Base-by-base conservation (phyloP, 2,797 vertebrate genomes). In the Falco novaeseelandiae region DNA sequence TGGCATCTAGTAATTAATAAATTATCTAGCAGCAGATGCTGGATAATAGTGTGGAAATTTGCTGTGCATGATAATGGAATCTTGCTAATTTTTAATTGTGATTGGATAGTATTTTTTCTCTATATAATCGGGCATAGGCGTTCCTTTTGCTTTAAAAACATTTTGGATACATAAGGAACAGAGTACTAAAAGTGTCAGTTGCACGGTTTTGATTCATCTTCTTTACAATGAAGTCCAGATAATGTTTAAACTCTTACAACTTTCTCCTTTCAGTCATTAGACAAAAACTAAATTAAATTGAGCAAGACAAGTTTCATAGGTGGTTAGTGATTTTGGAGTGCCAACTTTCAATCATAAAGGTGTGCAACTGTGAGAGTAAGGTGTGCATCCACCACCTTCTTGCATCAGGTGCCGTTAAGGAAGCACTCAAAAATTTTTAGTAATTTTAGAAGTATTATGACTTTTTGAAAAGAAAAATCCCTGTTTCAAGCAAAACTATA, bases 381-480 rank as follows among this genome's bases (percentile, higher is more conserved):
- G 29, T 69, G 52, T 83, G 13, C 34, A 52, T 42, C 29, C 9
- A 54, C 22, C 30, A 63, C 30, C 14, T 89, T 95, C 34, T 66
- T 84, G 34, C 26, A 61, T 65, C 36, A 74, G 54, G 10, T 88
- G 8, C 44, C 26, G 30, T 79, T 65, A 78, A 90, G 57, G 36
- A 94, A 80, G 23, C 29, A 49, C n/a, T 86, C 5, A 23, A 44
- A 32, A 25, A 36, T 42, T 71, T 83, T 46, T 27, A 71, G 38
- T 66, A 0, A 36, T 70, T 95, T 94, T 48, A 13, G 48, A 82
- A 84, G 30, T 73, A 63, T 59, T 76, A 61, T 21, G 2, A 81
- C 57, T 91, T 82, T 82, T 92, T 78, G 78, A 87, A 90, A 79
- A 77, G 36, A 93, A 94, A 93, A 93, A 23, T 32, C 20, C 3